Conservation (phyloP, 2,113 vertebrate genomes). For the Sigmodon hispidus region DNA sequence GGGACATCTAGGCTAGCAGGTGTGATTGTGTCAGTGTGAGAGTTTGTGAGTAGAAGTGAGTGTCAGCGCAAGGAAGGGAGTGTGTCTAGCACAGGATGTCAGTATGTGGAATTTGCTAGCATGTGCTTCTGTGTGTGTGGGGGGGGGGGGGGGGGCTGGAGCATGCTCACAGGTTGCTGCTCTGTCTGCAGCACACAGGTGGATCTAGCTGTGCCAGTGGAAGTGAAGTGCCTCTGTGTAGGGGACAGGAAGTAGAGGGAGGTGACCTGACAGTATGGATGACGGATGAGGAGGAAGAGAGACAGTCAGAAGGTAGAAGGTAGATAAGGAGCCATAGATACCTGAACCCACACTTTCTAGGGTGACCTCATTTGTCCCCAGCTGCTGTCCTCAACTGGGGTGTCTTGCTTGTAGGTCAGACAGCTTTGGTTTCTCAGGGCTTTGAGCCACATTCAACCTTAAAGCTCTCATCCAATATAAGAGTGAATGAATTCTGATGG, state of each 20-base stretch:
- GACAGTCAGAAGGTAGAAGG: neutral
- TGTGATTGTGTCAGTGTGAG: neutral
- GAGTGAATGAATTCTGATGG: neutral
- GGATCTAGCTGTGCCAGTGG: neutral
- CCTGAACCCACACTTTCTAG: conserved; percentile 36
- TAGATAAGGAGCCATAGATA: neutral
- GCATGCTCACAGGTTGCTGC: neutral
- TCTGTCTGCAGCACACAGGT: neutral
- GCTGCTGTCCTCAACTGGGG: conserved; percentile 10
- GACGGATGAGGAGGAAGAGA: neutral
- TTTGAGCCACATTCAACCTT: neutral
- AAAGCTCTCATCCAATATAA: neutral
- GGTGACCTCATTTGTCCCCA: conserved; percentile 45
- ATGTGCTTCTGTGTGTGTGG: neutral
- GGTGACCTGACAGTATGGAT: neutral
- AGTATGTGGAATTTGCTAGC: conserved; percentile 43
- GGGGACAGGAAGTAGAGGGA: neutral
- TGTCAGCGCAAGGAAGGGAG: neutral
- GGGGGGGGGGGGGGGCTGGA: neutral
- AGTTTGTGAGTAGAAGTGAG: neutral
- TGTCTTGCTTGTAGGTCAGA: conserved; percentile 21
- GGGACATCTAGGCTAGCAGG: neutral
- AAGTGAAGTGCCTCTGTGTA: neutral
- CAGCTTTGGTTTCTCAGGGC: conserved; percentile 52
- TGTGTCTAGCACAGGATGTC: neutral